phyloP scores from a whole-genome alignment of 2,888 invertebrate species.

The Philonicus albiceps region DNA sequence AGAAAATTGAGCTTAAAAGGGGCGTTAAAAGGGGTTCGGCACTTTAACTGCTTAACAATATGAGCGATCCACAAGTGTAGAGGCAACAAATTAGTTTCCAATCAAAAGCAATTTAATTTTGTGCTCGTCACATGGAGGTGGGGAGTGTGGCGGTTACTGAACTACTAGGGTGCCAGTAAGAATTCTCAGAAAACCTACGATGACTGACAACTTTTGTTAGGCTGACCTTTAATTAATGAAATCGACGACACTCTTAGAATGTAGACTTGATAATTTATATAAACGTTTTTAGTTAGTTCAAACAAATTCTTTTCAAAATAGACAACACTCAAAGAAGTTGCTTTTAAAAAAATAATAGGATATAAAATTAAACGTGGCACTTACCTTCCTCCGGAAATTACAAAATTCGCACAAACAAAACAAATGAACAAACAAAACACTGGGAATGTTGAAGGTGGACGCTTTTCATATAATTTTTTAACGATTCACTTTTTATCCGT shows the following conservation, averaged over 20 bases:
- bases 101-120: background rate
- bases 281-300: background rate
- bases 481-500: constrained; percentile 4
- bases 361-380: background rate
- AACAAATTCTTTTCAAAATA: background rate
- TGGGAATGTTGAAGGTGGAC: background rate
- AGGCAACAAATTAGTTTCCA: background rate
- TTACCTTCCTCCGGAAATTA: background rate
- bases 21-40: background rate
- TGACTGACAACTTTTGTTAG: background rate
- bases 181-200: background rate
- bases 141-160: background rate
- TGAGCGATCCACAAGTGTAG: background rate
- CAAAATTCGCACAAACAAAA: background rate
- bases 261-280: background rate
- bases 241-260: background rate
- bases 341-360: background rate
- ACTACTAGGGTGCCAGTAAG: background rate
- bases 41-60: background rate
- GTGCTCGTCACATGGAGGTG: background rate
- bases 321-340: background rate
- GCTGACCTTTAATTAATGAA: background rate
- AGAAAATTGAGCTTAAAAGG: background rate
- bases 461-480: background rate
- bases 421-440: background rate